Base-by-base conservation (phyloP, 2,113 vertebrate species). In the Promerops cafer region DNA sequence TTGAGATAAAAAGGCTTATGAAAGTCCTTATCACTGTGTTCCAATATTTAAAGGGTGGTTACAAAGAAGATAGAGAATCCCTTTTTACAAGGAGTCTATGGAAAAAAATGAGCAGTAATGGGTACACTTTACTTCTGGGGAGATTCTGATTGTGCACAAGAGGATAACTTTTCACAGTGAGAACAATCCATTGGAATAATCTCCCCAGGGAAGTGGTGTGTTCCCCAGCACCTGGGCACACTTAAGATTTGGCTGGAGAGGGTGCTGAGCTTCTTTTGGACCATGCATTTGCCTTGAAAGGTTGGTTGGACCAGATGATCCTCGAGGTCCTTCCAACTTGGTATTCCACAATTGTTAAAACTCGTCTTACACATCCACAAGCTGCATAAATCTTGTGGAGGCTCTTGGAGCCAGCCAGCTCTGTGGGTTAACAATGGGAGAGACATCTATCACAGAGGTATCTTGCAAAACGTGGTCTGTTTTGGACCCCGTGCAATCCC, bases 251-350 rank as follows among this genome's bases (percentile, higher is more conserved):
- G 11, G 6, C n/a, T 75, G 60, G 9, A 75, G 20, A 82, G 69
- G 9, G 16, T 75, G n/a, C 28, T 68, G 47, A 68, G 14, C 24
- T 54, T 68, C 39, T 54, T 76, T 47, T 20, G 35, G 33, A n/a
- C 20, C 9, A 7, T n/a, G n/a, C 14, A 61, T 83, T 76, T 54
- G 10, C 26, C 47, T 54, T 35, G 30, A 40, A 47, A 47, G 24
- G 21, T 69, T 40, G 39, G 7, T 40, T 60, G n/a, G 53, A 61
- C 39, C 78, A 39, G 14, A 35, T 61, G 21, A 54, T 31, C 53
- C 61, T 31, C 1, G 0, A 61, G 47, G 12, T 42, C n/a, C 10
- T 42, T 61, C 40, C 79, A 42, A 0, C 6, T 30, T 28, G 47
- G 17, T 61, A 27, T 54, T 76, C 26, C 13, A 10, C 4, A 1